Base-by-base conservation (phyloP, 2,888 invertebrate genomes). In the Rambutsinella grinnellia region DNA sequence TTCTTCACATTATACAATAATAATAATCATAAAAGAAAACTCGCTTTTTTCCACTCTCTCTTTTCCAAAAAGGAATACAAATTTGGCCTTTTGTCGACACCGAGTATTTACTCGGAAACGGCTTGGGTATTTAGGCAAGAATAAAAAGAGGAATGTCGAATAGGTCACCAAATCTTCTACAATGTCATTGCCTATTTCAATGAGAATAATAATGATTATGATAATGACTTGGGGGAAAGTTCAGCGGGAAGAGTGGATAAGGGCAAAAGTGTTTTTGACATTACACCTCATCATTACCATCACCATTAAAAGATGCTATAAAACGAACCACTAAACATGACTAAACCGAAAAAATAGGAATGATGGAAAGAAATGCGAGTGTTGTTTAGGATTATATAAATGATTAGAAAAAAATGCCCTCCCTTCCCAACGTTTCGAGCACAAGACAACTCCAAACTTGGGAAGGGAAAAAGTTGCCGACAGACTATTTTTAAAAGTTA, bases 401-500 rank as follows among this genome's bases (percentile, higher is more conserved):
- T 66, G 46, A 56, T n/a, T n/a, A n/a, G n/a, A n/a, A n/a, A n/a
- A n/a, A n/a, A n/a, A n/a, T n/a, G n/a, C n/a, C n/a, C n/a, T n/a
- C n/a, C n/a, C n/a, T n/a, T n/a, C n/a, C n/a, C n/a, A 62, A 62
- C 8, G 21, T 44, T 53, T 27, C 23, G 19, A 44, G 66, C 57
- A 24, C 47, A 61, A 62, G 49, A n/a, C n/a, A n/a, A n/a, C n/a
- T n/a, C 47, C 54, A 66, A 60, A 60, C 23, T 58, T 27, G 53
- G 51, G 19, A n/a, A 62, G 49, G 51, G 60, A 63, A 71, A 36
- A 60, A 65, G 26, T 65, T 47, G 72, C 60, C 65, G 72, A 72
- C 72, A 72, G 72, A 74, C 74, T 61, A 74, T 74, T n/a, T n/a
- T 74, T 74, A 74, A 74, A 63, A 74, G 54, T 74, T 74, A 74